Conservation (phyloP, 2,797 vertebrate species). For the Glossophaga mutica region DNA sequence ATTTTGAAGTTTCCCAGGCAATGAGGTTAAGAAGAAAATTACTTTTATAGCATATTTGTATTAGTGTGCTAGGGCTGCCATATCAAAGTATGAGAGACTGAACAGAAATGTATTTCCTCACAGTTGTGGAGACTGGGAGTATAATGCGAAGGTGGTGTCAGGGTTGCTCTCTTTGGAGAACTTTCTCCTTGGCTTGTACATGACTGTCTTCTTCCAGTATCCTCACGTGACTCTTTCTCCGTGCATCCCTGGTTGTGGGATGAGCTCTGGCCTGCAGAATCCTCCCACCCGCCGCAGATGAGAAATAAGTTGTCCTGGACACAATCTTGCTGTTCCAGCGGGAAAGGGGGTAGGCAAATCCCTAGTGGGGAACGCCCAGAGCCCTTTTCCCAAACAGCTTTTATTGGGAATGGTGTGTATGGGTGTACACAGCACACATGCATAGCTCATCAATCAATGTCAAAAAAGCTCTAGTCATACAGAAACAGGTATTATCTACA, state of each 20-base stretch:
- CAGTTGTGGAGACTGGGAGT: not conserved
- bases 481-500: no score
- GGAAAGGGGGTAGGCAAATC: no score
- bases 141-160: not conserved
- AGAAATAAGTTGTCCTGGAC: no score
- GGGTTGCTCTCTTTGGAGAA: not conserved
- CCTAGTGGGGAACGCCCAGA: no score
- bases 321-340: no score
- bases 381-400: no score
- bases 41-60: not conserved
- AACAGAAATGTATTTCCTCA: not conserved
- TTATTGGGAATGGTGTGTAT: no score
- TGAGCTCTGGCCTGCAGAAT: no score
- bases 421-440: no score
- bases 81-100: not conserved
- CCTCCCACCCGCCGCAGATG: no score
- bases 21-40: not conserved
- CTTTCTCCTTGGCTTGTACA: not conserved
- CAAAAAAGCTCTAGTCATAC: no score
- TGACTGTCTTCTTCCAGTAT: not conserved
- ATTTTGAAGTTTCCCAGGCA: slow-evolving; percentile 12
- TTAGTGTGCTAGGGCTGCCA: not conserved
- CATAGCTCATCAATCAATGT: no score
- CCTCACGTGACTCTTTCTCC: not conserved
- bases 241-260: accelerated